Evolutionary conservation across 2,888 invertebrate genomes (phyloP), one percentile per base, ranked within the genome.

Genomic region (Harpagoxenus sublaevis): DNA sequence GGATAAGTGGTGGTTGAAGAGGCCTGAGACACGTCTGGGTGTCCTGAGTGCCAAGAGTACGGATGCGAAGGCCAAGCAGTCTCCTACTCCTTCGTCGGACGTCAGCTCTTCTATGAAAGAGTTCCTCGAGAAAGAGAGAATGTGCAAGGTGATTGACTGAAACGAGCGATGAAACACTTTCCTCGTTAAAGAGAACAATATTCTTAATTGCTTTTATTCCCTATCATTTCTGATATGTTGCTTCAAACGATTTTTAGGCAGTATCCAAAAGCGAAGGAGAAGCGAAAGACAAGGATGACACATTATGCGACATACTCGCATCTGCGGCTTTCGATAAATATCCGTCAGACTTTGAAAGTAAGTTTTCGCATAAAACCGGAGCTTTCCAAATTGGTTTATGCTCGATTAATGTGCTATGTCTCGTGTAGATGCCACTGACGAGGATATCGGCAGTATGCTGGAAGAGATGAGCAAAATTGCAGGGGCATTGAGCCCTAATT

Each of bases 401-500:
- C 12, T 65, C 23, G 31, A 23, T 8, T 55, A 15, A 81, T 57
- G 3, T 39, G 8, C 2, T 62, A 2, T 73, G 4, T 74, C 84
- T 60, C 73, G n/a, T 78, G 23, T 35, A 95, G 94, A 94, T 92
- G 94, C 94, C 3, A 94, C 94, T 10, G 95, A 95, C 48, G 94
- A 95, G 57, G 95, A 95, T 35, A 94, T 95, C 55, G 94, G 94
- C 57, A 94, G 94, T 84, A 93, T 95, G 75, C 86, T 95, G 35
- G 95, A 95, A 82, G 95, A 95, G 85, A 94, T 95, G 91, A 95
- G 94, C 82, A 95, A 94, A 87, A 94, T 94, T 39, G 94, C 94
- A 2, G 94, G 92, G 12, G 92, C 92, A 3, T 74, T 94, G 31
- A 94, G 94, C 85, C 94, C 94, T 9, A 92, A 91, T 89, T 92